phyloP scores from a whole-genome alignment of 2,888 invertebrate species.

The Phortica magna region DNA sequence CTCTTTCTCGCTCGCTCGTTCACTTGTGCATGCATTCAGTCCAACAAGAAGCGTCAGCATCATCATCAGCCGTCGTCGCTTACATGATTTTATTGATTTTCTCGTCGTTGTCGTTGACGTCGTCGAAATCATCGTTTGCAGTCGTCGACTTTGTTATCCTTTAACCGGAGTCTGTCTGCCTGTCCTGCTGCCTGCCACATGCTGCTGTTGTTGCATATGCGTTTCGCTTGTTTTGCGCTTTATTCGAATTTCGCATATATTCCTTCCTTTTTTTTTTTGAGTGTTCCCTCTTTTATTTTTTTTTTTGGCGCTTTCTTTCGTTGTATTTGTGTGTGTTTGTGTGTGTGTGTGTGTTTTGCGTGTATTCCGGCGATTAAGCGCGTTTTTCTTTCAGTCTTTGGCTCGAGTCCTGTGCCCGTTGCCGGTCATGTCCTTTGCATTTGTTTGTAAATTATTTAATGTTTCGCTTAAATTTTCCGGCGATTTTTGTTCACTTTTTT shows the following conservation, averaged over 20 bases:
- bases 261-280: conserved; percentile 6
- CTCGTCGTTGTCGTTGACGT: conserved; percentile 38
- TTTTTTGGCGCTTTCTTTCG: conserved; percentile 23
- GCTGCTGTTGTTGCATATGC: conserved; percentile 28
- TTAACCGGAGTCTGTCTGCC: conserved; percentile 17
- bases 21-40: background rate
- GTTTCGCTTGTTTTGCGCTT: conserved; percentile 24
- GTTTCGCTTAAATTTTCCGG: conserved; percentile 73
- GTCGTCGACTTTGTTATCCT: background rate
- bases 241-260: conserved; percentile 16
- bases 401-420: conserved; percentile 15
- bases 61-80: conserved; percentile 24
- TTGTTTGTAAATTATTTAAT: conserved; percentile 74
- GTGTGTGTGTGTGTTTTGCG: conserved; percentile 37
- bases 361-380: conserved; percentile 68
- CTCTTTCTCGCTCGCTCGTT: background rate
- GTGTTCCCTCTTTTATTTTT: conserved; percentile 14
- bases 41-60: conserved; percentile 6
- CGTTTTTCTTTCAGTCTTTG: conserved; percentile 5
- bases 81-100: conserved; percentile 67
- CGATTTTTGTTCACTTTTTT: conserved; percentile 43
- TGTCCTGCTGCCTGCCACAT: conserved; percentile 32
- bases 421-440: conserved; percentile 62
- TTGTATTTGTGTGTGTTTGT: conserved; percentile 8
- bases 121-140: conserved; percentile 44